Evolutionary conservation across 2,113 vertebrate species (phyloP).

Genomic region (Cyphomyrus discorhynchus): DNA sequence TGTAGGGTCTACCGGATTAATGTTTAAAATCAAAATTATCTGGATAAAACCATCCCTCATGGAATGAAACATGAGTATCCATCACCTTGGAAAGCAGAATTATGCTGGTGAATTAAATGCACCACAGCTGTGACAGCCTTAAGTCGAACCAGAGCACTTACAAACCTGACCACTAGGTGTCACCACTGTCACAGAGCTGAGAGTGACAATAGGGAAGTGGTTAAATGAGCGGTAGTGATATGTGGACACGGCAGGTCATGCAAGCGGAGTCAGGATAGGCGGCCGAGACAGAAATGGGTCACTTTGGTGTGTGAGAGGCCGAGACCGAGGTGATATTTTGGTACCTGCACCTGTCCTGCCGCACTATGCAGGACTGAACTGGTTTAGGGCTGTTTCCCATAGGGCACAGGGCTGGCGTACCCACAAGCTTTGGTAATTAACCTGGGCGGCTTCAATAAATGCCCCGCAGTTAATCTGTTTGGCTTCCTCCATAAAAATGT

Average conservation of each 20-base stretch:
- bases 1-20: background rate
- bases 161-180: slow-evolving; percentile 3
- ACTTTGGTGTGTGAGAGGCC: background rate
- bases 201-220: background rate
- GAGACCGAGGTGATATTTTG: background rate
- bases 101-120: background rate
- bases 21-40: background rate
- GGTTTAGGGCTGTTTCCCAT: background rate
- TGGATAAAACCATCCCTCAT: background rate
- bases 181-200: background rate
- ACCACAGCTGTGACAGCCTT: background rate
- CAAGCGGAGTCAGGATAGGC: background rate
- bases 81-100: too few relatives aligned
- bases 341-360: background rate
- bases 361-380: background rate
- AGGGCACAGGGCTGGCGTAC: background rate
- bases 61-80: background rate
- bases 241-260: background rate
- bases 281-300: background rate
- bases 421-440: background rate
- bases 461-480: background rate
- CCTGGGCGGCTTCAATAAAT: background rate
- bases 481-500: background rate
- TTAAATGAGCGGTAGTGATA: background rate
- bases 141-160: background rate